Percentiles rank a stretch among this genome's conserved stretches.
phyloP scores from a whole-genome alignment of 2,888 invertebrate genomes.

The Acronicta alni region DNA sequence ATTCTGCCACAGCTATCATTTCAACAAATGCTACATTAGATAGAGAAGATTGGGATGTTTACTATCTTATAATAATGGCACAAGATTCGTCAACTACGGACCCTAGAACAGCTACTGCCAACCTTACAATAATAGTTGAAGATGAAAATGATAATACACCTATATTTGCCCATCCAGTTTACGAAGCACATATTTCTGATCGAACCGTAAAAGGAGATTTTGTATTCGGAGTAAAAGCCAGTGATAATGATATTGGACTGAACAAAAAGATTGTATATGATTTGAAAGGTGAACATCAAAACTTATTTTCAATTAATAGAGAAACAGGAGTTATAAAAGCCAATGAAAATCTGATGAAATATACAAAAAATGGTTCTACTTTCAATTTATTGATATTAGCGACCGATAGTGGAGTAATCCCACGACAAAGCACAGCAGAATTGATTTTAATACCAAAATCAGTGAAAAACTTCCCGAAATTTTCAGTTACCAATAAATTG shows the following conservation, averaged over 20 bases:
- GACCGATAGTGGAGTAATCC: constrained; percentile 93
- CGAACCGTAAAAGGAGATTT: constrained; percentile 94
- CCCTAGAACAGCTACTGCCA: constrained; percentile 94
- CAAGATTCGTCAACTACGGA: constrained; percentile 96
- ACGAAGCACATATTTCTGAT: constrained; percentile 95
- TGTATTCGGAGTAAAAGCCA: constrained; percentile 96
- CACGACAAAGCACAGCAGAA: constrained; percentile 92
- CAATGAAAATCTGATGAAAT: constrained; percentile 90
- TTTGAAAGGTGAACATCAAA: constrained; percentile 93
- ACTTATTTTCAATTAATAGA: constrained; percentile 93
- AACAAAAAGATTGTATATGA: constrained; percentile 95
- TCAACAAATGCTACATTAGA: constrained; percentile 93
- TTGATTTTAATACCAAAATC: constrained; percentile 94
- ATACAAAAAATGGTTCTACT: constrained; percentile 87
- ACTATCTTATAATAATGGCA: constrained; percentile 95
- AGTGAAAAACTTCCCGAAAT: constrained; percentile 94
- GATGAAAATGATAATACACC: constrained; percentile 97
- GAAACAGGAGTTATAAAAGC: constrained; percentile 97
- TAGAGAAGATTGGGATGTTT: constrained; percentile 93
- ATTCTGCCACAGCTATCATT: constrained; percentile 94
- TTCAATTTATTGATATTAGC: constrained; percentile 94
- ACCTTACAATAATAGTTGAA: constrained; percentile 93
- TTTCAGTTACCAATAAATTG: constrained; percentile 91
- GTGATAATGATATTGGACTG: constrained; percentile 94
- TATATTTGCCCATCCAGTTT: constrained; percentile 92